Evolutionary conservation across 35 echinoderm and acorn worm genomes (phyloP), one percentile per base, ranked within the genome.

Genomic region (Heliocidaris erythrogramma): DNA sequence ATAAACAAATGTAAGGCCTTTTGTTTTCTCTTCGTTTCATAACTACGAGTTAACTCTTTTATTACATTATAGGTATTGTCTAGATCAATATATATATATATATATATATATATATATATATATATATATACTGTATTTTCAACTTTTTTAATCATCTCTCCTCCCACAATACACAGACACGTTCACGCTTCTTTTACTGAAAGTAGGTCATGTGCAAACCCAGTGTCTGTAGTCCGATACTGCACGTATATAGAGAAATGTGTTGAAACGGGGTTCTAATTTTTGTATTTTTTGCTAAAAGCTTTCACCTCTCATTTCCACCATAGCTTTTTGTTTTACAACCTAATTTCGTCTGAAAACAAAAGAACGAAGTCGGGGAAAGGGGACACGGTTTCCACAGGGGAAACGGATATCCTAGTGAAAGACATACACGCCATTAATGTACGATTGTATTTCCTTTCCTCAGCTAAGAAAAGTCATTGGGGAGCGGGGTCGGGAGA

Each of bases 341-440:
- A 21, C 61, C 65, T 78, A 78, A 78, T 78, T 78, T 78, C 65
- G 27, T 78, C 27, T 78, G 18, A 18, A 78, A 78, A 78, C 65
- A 78, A 78, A 78, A 78, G 65, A 78, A n/a, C 65, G 2, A 29
- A 78, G 65, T 78, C 65, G 27, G 21, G 7, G 17, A 78, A n/a
- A 78, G 65, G 65, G 21, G 27, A 78, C 8, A 7, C 21, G 18
- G 65, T 21, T 27, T 5, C 18, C 21, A 89, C 2, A 89, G 31
- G 31, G 87, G 9, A 89, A 89, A 9, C 12, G 29, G 47, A 89
- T 89, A 89, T 3, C 13, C 0, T 27, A 89, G 31, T 89, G 87
- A 89, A 16, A 31, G 87, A 89, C 31, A 89, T 89, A 13, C 31
- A 32, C 87, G 29, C 87, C 87, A 89, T 89, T 89, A 89, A 89